phyloP scores from a whole-genome alignment of 2,797 vertebrate genomes.

The Moxostoma hubbsi region DNA sequence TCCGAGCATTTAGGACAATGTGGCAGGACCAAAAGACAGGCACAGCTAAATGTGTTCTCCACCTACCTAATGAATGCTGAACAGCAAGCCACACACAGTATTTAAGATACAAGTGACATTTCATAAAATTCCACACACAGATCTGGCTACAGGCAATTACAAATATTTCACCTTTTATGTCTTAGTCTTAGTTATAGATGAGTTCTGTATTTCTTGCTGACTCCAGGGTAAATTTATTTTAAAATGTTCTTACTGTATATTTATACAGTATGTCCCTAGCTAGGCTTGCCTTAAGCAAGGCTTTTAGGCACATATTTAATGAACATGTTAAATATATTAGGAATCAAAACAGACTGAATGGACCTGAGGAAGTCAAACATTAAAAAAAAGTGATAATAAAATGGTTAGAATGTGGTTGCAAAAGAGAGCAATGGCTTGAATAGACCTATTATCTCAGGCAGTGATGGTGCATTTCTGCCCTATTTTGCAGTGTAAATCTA shows the following conservation, averaged over 20 bases:
- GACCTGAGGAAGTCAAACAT: neutral
- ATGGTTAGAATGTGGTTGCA: neutral
- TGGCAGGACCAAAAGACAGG: constrained; percentile 25
- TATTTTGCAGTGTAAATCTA: no score
- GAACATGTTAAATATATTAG: neutral
- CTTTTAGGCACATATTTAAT: constrained; percentile 18
- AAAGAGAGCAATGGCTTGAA: neutral
- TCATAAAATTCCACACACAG: neutral
- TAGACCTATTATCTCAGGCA: no score
- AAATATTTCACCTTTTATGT: constrained; percentile 22
- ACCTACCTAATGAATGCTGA: constrained; percentile 18
- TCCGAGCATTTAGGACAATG: constrained; percentile 21
- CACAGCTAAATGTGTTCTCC: neutral
- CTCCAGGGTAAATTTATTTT: neutral
- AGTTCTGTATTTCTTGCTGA: neutral
- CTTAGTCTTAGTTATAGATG: neutral
- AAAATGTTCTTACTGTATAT: constrained; percentile 6
- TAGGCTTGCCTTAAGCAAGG: constrained; percentile 33
- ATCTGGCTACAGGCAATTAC: constrained; percentile 32
- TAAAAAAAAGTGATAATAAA: neutral
- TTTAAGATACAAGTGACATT: constrained; percentile 25
- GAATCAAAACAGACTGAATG: constrained; percentile 12
- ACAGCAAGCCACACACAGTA: neutral
- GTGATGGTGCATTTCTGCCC: no score
- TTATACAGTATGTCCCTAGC: constrained; percentile 13